Percentiles rank a stretch among this genome's conserved stretches.
phyloP scores from a whole-genome alignment of 2,797 vertebrate species.

The Poeciliopsis turneri region DNA sequence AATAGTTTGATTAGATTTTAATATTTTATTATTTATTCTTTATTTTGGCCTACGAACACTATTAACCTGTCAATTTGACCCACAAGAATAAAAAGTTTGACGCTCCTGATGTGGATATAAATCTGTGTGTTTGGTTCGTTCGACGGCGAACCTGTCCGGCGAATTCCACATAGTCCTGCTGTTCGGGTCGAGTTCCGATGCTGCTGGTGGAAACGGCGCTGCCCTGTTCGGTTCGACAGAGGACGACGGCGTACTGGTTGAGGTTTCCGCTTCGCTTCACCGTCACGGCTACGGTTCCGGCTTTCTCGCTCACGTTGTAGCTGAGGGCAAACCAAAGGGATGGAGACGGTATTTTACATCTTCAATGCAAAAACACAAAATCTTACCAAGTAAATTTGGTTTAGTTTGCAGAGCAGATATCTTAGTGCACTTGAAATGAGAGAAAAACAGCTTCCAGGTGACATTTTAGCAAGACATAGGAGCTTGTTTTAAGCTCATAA shows the following conservation, averaged over 20 bases:
- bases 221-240: constrained; percentile 90
- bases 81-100: too few relatives aligned
- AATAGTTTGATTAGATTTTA: too few relatives aligned
- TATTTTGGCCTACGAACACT: too few relatives aligned
- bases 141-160: constrained; percentile 84
- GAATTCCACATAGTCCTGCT: constrained; percentile 93
- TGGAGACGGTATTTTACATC: background rate
- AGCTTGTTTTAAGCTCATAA: too few relatives aligned
- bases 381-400: too few relatives aligned
- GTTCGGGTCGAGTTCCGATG: constrained; percentile 71
- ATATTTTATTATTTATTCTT: too few relatives aligned
- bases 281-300: constrained; percentile 85
- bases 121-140: background rate
- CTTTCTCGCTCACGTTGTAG: constrained; percentile 90
- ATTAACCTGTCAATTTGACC: too few relatives aligned
- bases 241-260: constrained; percentile 93
- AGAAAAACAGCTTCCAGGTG: too few relatives aligned
- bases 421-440: too few relatives aligned
- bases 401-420: too few relatives aligned
- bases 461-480: too few relatives aligned
- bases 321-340: constrained; percentile 71
- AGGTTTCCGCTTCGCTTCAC: constrained; percentile 92
- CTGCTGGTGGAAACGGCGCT: constrained; percentile 84
- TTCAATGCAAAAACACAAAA: background rate
- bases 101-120: too few relatives aligned